Evolutionary conservation across 2,888 invertebrate species (phyloP), one percentile per base, ranked within the genome.

Genomic region (Hybos culiciformis): DNA sequence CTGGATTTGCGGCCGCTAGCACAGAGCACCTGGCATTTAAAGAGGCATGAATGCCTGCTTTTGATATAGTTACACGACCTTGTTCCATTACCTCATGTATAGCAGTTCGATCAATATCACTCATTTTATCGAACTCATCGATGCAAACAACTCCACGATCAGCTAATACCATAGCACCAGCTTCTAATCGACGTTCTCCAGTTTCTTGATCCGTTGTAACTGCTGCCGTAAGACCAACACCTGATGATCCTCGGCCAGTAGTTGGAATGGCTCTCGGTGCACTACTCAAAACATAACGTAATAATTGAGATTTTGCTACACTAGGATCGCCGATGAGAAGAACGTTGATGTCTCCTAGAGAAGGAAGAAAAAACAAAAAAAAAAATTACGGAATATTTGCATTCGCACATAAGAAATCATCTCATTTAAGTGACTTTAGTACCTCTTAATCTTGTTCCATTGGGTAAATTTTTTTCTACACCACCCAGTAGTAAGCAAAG

Each of bases 61-160:
- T 99, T 15, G 97, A 87, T 56, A 98, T 97, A 8, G 97, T 96
- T 4, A 99, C 87, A 52, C 83, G 73, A 5, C 97, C 97, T 66
- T 98, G 97, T 71, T 98, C 97, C 97, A 98, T 93, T 5, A 97
- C 98, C 72, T 99, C 98, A 67, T 98, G 98, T 52, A 98, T 98
- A 31, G 98, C 96, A 0, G 97, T 98, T 56, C 98, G 77, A 70
- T 98, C 98, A 48, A 96, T 85, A 66, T 98, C 98, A 1, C 93
- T 92, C 97, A 98, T 98, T 72, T 94, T 91, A 70, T 98, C 98
- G 66, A 98, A 98, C 70, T 98, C 98, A 67, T 98, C 67, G 49
- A 78, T 78, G 63, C 97, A 98, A 37, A 98, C 97, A 38, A 97
- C 87, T 20, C 97, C 97, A 46, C 97, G 77, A 70, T 98, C 98